A percentile compares a stretch with the other conserved stretches of the same genome.
These are phyloP conservation scores for Halictus ligatus DNA, from an alignment of 2,888 invertebrate genomes.

Conservation along the genomic window DNA sequence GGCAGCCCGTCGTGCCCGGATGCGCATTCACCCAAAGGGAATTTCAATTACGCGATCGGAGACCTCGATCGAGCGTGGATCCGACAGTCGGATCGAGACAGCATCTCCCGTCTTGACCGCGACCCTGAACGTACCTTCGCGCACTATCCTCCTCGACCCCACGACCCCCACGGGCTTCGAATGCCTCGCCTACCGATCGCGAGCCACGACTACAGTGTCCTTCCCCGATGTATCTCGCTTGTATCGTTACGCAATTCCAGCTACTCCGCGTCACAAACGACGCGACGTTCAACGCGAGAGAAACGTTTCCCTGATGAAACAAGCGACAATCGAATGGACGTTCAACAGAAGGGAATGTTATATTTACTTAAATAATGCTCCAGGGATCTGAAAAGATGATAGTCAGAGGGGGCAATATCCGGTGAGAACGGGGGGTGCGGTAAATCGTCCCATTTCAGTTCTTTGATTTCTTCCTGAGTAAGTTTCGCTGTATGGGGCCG, in stretches of 20 bases:
- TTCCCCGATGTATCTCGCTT: background rate
- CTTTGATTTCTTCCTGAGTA: too few relatives aligned
- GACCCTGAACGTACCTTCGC: background rate
- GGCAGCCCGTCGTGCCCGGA: conserved; percentile 4
- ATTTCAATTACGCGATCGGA: conserved; percentile 36
- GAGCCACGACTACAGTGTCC: background rate
- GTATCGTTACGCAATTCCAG: background rate
- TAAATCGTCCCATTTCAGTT: too few relatives aligned
- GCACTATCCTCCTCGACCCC: background rate
- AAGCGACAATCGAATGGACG: too few relatives aligned
- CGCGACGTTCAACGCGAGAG: too few relatives aligned
- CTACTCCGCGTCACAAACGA: background rate
- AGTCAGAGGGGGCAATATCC: too few relatives aligned
- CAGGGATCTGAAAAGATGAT: too few relatives aligned
- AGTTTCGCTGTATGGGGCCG: too few relatives aligned
- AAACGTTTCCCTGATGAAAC: too few relatives aligned
- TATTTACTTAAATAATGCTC: too few relatives aligned
- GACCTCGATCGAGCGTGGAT: conserved; percentile 2
- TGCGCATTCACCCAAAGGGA: conserved; percentile 13
- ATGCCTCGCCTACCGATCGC: background rate
- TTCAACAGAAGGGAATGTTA: too few relatives aligned
- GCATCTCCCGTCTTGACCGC: background rate
- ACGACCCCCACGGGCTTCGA: background rate
- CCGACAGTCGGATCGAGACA: conserved; percentile 4
- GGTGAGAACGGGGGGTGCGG: too few relatives aligned